These are phyloP conservation scores for Ochotona princeps DNA, from an alignment of 2,113 vertebrate species.

Conservation along the genomic window DNA sequence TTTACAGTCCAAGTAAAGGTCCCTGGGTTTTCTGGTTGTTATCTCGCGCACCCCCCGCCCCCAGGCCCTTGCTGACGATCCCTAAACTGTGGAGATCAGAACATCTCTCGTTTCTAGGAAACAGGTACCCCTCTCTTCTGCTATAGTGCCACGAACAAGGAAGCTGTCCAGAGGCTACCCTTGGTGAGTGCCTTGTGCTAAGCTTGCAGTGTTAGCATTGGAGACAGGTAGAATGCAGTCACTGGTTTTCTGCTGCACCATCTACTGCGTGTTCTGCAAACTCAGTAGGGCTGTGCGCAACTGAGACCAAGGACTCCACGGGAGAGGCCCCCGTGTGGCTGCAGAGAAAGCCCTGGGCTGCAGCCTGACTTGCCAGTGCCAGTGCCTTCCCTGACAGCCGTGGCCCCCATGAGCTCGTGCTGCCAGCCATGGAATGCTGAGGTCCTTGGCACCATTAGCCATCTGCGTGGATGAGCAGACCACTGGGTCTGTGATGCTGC, in stretches of 20 bases:
- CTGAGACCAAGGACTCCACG: neutral
- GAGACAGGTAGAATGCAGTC: neutral
- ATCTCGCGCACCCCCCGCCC: neutral
- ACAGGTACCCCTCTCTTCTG: neutral
- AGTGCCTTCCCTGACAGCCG: neutral
- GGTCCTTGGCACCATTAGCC: neutral
- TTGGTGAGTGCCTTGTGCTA: neutral
- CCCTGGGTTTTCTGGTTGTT: too few species aligned
- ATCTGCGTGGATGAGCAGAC: neutral
- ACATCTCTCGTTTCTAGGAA: conserved; percentile 4
- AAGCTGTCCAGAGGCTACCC: neutral
- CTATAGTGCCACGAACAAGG: neutral
- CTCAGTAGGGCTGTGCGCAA: neutral
- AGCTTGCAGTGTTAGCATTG: neutral
- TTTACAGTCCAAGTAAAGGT: conserved; percentile 28
- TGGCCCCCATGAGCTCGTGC: too few species aligned
- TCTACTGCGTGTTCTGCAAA: neutral
- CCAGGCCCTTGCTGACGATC: neutral
- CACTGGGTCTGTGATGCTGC: conserved; percentile 27
- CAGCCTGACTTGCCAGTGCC: neutral
- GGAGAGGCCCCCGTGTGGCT: neutral
- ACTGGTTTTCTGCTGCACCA: neutral
- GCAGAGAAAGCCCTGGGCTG: neutral
- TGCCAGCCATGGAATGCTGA: neutral
- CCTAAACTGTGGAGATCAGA: neutral